phyloP scores from a whole-genome alignment of 2,888 invertebrate species.

The Eurytoma adleriae region DNA sequence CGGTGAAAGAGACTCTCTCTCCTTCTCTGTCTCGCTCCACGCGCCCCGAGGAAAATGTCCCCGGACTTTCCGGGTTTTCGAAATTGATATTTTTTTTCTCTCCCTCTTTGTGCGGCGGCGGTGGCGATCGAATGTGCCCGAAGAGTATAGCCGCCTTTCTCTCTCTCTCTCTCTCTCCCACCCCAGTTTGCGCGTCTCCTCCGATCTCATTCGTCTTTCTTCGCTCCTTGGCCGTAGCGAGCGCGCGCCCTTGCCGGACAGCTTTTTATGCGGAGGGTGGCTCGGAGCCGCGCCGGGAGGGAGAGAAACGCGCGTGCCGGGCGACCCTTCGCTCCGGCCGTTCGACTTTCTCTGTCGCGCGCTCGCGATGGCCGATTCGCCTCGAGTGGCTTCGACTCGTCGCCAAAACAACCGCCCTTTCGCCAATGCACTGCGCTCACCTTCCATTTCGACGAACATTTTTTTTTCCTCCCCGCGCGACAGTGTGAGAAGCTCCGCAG shows the following conservation, averaged over 20 bases:
- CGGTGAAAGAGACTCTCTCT: slow-evolving; percentile 1
- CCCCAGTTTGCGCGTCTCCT: slow-evolving; percentile 49
- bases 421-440: neutral
- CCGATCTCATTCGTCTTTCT: slow-evolving; percentile 58
- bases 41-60: slow-evolving; percentile 40
- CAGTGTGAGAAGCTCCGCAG: too few species aligned
- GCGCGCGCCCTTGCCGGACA: neutral
- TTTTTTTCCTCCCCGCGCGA: neutral
- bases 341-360: neutral
- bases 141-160: too few species aligned
- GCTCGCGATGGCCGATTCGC: neutral
- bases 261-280: slow-evolving; percentile 55
- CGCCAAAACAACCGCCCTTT: slow-evolving; percentile 20
- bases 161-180: too few species aligned
- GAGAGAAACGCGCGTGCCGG: slow-evolving; percentile 6
- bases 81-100: slow-evolving; percentile 63
- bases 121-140: slow-evolving; percentile 61
- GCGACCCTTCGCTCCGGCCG: neutral
- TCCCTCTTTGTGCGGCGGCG: slow-evolving; percentile 56
- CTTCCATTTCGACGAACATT: slow-evolving; percentile 29
- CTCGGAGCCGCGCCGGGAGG: neutral
- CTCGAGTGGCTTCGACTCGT: neutral
- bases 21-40: neutral
- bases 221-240: slow-evolving; percentile 50
- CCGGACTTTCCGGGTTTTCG: slow-evolving; percentile 61